Percentiles rank a stretch among this genome's conserved stretches.
phyloP scores from a whole-genome alignment of 30 jellyfish, hydroid and myxozoan genomes.

The Pseudorhiza aurosa region DNA sequence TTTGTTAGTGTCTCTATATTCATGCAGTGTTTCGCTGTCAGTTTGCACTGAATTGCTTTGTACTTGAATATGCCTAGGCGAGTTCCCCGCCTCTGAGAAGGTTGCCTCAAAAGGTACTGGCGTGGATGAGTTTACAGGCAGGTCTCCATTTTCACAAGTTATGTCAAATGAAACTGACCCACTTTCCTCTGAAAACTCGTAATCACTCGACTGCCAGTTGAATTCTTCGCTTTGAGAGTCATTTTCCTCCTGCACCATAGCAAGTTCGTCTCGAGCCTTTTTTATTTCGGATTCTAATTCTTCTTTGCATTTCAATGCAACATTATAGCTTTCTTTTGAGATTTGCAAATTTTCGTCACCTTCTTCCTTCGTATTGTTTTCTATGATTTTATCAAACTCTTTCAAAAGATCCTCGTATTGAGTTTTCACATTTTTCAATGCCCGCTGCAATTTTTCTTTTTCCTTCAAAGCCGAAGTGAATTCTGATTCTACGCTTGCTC shows the following conservation, averaged over 20 bases:
- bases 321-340: slow-evolving; percentile 58
- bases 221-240: slow-evolving; percentile 32
- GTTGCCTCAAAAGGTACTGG: slow-evolving; percentile 36
- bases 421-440: slow-evolving; percentile 53
- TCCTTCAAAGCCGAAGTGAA: slow-evolving; percentile 53
- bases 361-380: slow-evolving; percentile 30
- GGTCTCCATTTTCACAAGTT: slow-evolving; percentile 24
- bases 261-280: slow-evolving; percentile 78
- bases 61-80: background rate
- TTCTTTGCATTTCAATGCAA: slow-evolving; percentile 70
- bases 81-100: background rate
- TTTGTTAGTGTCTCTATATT: background rate
- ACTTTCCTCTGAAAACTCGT: slow-evolving; percentile 62
- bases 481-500: slow-evolving; percentile 66
- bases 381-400: slow-evolving; percentile 64
- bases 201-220: slow-evolving; percentile 53
- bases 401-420: slow-evolving; percentile 72
- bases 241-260: slow-evolving; percentile 60
- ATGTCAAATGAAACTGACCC: slow-evolving; percentile 26
- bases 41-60: slow-evolving; percentile 14
- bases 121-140: slow-evolving; percentile 46
- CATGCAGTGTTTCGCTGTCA: slow-evolving; percentile 5
- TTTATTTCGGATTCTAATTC: slow-evolving; percentile 78
- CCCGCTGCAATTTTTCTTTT: slow-evolving; percentile 48
- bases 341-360: slow-evolving; percentile 39